Base-by-base conservation (phyloP, 2,113 vertebrate species). In the Forbesichthys papilliferus region DNA sequence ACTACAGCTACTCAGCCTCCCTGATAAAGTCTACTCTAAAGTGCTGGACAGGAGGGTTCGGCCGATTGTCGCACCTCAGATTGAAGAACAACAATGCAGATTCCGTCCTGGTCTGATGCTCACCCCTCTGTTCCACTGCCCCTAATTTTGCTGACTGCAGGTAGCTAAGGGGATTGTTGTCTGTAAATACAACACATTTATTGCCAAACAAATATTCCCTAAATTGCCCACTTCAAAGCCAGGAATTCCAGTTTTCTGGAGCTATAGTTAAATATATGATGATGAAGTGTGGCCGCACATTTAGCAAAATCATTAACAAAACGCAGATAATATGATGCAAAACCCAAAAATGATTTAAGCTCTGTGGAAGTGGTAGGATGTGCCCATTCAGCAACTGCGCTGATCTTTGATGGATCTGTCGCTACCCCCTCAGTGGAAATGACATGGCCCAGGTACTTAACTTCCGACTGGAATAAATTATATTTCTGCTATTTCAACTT, bases 231-330 rank as follows among this genome's bases (percentile, higher is more conserved):
- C 20, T 20, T 20, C 1, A 20, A 20, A 20, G 20, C 20, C 20
- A 20, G 20, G 1, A 20, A 20, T 20, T 20, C 20, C 20, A 20
- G 20, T 20, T 20, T 20, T 20, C 20, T 20, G 20, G 20, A 20
- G 1, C 20, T 20, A 20, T 20, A 20, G 20, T 20, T 20, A 2
- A 2, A 20, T 20, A 20, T 20, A 20, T 20, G 20, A 20, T 20
- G 18, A 12, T 61, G 14, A 9, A 61, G 11, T 49, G 27, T 34
- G 4, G 14, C 62, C 49, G 47, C 48, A 14, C 34, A 64, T 47
- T 52, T 12, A 5, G 69, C 69, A 58, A 73, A 73, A 11, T 57
- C 33, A 4, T 33, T 16, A 10, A 61, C 64, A 73, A 66, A 67
- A 7, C 63, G 33, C 1, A 62, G 10, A 11, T 48, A 66, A 27